Conservation (phyloP, 1,140 invertebrate genomes). For the Elymnias hypermnestra region DNA sequence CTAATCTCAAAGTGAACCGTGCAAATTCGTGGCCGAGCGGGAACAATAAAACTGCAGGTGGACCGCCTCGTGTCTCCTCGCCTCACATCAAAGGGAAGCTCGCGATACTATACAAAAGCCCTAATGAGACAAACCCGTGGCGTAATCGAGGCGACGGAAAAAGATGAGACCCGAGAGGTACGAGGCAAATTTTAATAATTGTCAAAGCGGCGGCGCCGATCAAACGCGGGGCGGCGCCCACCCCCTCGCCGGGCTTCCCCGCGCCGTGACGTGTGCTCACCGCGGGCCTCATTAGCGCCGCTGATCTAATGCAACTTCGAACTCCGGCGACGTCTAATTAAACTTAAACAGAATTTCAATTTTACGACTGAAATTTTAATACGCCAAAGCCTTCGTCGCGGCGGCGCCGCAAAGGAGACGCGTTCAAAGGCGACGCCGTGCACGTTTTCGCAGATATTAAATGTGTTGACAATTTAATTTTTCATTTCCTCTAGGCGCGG, state of each 20-base stretch:
- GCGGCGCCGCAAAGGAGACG: slow-evolving; percentile 53
- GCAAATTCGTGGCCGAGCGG: slow-evolving; percentile 60
- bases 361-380: slow-evolving; percentile 69
- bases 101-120: slow-evolving; percentile 71
- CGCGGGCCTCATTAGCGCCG: slow-evolving; percentile 65
- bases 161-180: slow-evolving; percentile 72
- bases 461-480: slow-evolving; percentile 76
- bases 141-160: slow-evolving; percentile 75
- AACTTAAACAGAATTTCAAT: slow-evolving; percentile 71
- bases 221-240: slow-evolving; percentile 49
- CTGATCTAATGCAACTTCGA: slow-evolving; percentile 68
- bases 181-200: slow-evolving; percentile 76
- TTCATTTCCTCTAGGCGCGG: slow-evolving; percentile 71
- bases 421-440: slow-evolving; percentile 68
- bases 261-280: slow-evolving; percentile 58
- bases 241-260: slow-evolving; percentile 17
- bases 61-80: slow-evolving; percentile 46
- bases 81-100: slow-evolving; percentile 62
- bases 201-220: slow-evolving; percentile 73
- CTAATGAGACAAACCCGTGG: slow-evolving; percentile 75
- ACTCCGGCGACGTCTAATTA: slow-evolving; percentile 67
- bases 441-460: slow-evolving; percentile 75
- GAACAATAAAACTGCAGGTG: slow-evolving; percentile 73
- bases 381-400: slow-evolving; percentile 61
- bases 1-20: slow-evolving; percentile 69